phyloP scores from a whole-genome alignment of 2,888 invertebrate genomes.

The Euplagia quadripunctaria region DNA sequence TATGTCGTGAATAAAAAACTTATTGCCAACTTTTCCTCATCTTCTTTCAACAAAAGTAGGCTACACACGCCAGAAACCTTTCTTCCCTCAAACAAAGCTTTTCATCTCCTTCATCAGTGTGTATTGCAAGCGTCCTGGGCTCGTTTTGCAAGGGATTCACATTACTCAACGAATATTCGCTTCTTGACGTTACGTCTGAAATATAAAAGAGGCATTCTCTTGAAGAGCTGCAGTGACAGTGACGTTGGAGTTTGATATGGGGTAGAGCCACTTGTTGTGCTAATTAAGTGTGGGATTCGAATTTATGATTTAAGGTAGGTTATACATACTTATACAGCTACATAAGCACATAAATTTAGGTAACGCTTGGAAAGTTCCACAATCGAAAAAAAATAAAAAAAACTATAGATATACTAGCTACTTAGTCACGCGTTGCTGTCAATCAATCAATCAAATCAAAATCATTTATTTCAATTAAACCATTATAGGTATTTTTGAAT shows the following conservation, averaged over 20 bases:
- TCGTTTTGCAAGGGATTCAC: conserved; percentile 60
- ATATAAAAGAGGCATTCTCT: conserved; percentile 70
- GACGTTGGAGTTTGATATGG: conserved; percentile 34
- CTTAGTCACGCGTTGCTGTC: too few species aligned
- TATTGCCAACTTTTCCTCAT: conserved; percentile 7
- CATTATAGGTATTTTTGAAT: too few species aligned
- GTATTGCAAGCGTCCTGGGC: conserved; percentile 53
- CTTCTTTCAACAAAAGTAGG: conserved; percentile 28
- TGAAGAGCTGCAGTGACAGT: conserved; percentile 43
- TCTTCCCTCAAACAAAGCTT: conserved; percentile 40
- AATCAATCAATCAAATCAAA: too few species aligned
- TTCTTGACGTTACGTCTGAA: conserved; percentile 61
- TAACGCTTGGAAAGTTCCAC: too few species aligned
- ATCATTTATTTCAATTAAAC: too few species aligned
- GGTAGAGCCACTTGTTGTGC: conserved; percentile 18
- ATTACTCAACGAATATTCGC: conserved; percentile 63
- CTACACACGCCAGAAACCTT: conserved; percentile 31
- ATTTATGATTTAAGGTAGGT: too few species aligned
- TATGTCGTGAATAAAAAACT: conserved; percentile 1
- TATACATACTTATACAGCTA: too few species aligned
- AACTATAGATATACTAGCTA: too few species aligned
- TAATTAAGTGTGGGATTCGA: conserved; percentile 3
- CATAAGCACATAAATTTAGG: too few species aligned
- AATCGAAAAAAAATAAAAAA: too few species aligned
- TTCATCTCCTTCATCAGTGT: conserved; percentile 39